Conservation (phyloP, 2,888 invertebrate genomes). For the Steinernema hermaphroditum region DNA sequence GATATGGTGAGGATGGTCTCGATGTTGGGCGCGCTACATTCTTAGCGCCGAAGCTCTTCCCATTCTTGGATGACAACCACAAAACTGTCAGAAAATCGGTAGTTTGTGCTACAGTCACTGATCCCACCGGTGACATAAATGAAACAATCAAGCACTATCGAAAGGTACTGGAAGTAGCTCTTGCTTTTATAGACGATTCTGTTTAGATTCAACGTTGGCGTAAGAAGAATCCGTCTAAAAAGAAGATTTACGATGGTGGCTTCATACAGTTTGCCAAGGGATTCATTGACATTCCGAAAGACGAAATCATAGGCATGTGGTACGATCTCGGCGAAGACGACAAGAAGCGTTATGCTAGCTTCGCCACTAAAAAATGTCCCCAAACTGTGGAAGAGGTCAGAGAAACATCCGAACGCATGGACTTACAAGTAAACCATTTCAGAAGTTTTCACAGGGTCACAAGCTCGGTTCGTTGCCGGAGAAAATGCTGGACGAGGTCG, state of each 20-base stretch:
- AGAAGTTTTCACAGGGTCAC: constrained; percentile 73
- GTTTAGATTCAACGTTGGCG: background rate
- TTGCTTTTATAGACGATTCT: constrained; percentile 6
- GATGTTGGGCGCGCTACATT: constrained; percentile 87
- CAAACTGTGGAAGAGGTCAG: constrained; percentile 53
- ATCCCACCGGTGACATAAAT: constrained; percentile 58
- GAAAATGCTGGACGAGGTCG: constrained; percentile 74
- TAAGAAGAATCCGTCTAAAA: constrained; percentile 25
- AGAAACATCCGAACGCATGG: background rate
- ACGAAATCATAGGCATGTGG: constrained; percentile 51
- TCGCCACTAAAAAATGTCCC: constrained; percentile 43
- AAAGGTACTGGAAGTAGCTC: constrained; percentile 68
- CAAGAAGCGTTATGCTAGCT: constrained; percentile 35
- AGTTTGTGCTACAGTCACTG: constrained; percentile 66
- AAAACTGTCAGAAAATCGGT: constrained; percentile 51
- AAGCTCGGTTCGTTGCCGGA: constrained; percentile 85
- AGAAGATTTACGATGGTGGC: constrained; percentile 45
- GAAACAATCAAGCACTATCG: constrained; percentile 65
- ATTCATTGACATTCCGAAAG: constrained; percentile 23
- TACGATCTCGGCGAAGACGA: constrained; percentile 46
- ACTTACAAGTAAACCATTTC: constrained; percentile 15
- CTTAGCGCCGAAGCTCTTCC: constrained; percentile 77
- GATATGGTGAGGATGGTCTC: constrained; percentile 84
- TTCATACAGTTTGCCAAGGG: constrained; percentile 48
- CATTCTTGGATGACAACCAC: constrained; percentile 80